Conservation (phyloP, 2,888 invertebrate species). For the Lomographa bimaculata region DNA sequence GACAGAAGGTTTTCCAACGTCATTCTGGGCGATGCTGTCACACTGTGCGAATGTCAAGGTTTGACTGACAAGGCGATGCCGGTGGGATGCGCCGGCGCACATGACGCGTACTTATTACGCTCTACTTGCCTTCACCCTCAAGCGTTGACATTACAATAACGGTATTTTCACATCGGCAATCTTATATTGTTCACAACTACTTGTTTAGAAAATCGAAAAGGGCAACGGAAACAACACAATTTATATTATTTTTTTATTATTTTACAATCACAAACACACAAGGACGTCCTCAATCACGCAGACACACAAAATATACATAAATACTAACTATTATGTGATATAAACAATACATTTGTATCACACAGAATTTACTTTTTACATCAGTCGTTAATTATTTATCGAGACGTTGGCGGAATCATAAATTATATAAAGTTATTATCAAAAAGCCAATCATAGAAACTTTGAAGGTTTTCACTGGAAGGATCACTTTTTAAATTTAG, state of each 20-base stretch:
- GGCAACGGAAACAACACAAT: slow-evolving; percentile 29
- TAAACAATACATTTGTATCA: slow-evolving; percentile 73
- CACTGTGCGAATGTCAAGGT: slow-evolving; percentile 62
- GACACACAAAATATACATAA: slow-evolving; percentile 74
- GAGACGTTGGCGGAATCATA: slow-evolving; percentile 67
- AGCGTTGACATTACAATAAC: slow-evolving; percentile 52
- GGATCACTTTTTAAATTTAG: slow-evolving; percentile 25
- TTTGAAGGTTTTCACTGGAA: slow-evolving; percentile 42
- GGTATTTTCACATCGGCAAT: slow-evolving; percentile 46
- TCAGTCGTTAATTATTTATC: slow-evolving; percentile 73
- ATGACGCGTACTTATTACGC: slow-evolving; percentile 50
- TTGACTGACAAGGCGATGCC: slow-evolving; percentile 53
- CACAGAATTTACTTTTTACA: slow-evolving; percentile 73
- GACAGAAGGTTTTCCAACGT: slow-evolving; percentile 64
- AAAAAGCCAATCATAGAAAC: slow-evolving; percentile 56
- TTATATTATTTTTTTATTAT: slow-evolving; percentile 54
- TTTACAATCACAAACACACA: slow-evolving; percentile 78
- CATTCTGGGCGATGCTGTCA: slow-evolving; percentile 47
- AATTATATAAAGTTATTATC: slow-evolving; percentile 48
- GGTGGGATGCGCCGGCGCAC: slow-evolving; percentile 42
- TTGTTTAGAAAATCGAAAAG: slow-evolving; percentile 2
- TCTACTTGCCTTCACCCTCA: slow-evolving; percentile 49
- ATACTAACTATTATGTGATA: slow-evolving; percentile 75
- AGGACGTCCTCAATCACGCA: slow-evolving; percentile 81
- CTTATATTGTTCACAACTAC: slow-evolving; percentile 9